phyloP scores from a whole-genome alignment of 2,888 invertebrate species.

The Lasioglossum villosulum region DNA sequence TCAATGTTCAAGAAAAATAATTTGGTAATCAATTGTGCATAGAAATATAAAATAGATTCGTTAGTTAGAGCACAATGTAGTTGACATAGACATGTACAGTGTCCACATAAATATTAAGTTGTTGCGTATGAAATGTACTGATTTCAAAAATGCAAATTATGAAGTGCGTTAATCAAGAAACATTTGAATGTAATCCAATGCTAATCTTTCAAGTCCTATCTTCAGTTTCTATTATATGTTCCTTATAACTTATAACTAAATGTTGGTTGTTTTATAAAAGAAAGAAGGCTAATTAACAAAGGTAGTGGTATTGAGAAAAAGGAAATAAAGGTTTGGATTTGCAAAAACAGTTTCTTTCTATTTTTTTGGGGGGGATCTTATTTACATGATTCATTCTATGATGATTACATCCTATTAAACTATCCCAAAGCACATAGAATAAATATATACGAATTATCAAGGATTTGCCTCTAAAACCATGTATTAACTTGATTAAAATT shows the following conservation, averaged over 20 bases:
- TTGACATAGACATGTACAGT: background rate
- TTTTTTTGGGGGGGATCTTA: background rate
- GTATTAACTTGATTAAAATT: background rate
- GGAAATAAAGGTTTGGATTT: background rate
- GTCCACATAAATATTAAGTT: background rate
- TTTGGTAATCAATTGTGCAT: background rate
- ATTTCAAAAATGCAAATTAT: too few relatives aligned
- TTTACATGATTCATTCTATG: background rate
- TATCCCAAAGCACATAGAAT: background rate
- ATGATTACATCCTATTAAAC: background rate
- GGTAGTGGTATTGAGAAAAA: background rate
- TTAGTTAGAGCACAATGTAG: background rate
- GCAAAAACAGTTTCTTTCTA: background rate
- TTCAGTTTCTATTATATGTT: background rate
- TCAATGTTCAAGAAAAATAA: background rate
- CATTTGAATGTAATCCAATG: too few relatives aligned
- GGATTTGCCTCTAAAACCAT: background rate
- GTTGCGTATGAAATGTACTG: too few relatives aligned
- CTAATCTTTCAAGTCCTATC: too few relatives aligned
- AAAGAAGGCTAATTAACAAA: background rate
- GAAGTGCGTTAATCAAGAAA: too few relatives aligned
- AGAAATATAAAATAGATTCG: background rate
- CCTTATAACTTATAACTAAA: background rate
- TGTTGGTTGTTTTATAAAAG: background rate
- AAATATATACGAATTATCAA: background rate